Evolutionary conservation across 2,797 vertebrate genomes (phyloP), one percentile per base, ranked within the genome.

Genomic region (Zalophus californianus): DNA sequence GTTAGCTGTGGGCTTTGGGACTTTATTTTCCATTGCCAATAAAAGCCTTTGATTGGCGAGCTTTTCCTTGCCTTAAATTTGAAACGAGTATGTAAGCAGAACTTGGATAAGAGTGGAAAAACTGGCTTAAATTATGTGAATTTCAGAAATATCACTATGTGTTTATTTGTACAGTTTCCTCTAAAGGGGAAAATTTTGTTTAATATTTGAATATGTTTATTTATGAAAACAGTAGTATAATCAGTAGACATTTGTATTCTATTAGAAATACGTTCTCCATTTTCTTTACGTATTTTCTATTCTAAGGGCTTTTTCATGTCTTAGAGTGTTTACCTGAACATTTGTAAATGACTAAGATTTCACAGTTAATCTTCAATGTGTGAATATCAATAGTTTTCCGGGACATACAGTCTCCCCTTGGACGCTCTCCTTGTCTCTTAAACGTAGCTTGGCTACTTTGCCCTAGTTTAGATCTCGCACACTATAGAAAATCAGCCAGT

Each of bases 161-260:
- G 94, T 96, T 97, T 97, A 96, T 96, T 96, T 98, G 79, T 94
- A 64, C 38, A 73, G 66, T 93, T 96, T 86, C n/a, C 41, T 68
- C 72, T 96, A 90, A 88, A 86, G 41, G 50, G 70, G 62, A 83
- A 92, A 95, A 44, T 96, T 93, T 93, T 97, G 87, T 95, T 96
- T 94, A 90, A 96, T 96, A 97, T 95, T 94, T 94, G 84, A 56
- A 66, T 96, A 66, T 92, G 85, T 95, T 94, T 97, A 91, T 93
- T 93, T 93, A 75, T 88, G 56, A 90, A 96, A 97, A 96, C 0
- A 60, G 90, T 58, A 64, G 68, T 86, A 73, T 82, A 89, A 91
- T 96, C 92, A 86, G 84, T 25, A 92, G 85, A 73, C 77, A 88
- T 96, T 92, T 93, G 66, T 48, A 41, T 96, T 77, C 90, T 90